Evolutionary conservation across 2,113 vertebrate species (phyloP).

Genomic region (Corythornis madagascariensis): DNA sequence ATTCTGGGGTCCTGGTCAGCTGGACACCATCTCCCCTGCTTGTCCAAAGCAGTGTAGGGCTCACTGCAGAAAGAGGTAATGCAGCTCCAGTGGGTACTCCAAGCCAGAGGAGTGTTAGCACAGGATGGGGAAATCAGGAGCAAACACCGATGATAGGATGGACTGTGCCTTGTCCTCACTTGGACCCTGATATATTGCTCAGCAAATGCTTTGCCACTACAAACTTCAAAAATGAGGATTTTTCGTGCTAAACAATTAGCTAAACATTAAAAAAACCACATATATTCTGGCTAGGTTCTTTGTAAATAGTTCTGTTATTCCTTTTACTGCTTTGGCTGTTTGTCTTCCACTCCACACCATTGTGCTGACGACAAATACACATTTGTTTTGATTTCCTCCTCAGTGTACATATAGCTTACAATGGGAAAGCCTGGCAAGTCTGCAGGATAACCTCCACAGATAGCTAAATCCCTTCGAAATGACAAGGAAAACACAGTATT

Average conservation of each 20-base stretch:
- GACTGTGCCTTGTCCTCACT: background rate
- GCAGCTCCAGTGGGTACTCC: accelerated
- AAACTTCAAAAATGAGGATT: background rate
- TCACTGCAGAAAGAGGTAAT: background rate
- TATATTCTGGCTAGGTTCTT: background rate
- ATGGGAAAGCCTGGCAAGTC: conserved; percentile 65
- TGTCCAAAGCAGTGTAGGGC: background rate
- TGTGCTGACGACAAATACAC: conserved; percentile 53
- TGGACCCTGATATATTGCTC: accelerated
- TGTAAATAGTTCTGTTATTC: conserved; percentile 14
- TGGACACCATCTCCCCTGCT: background rate
- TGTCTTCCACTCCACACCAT: conserved; percentile 6
- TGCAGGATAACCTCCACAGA: conserved; percentile 72
- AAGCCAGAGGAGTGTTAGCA: background rate
- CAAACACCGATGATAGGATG: background rate
- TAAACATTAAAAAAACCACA: background rate
- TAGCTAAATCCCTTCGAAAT: conserved; percentile 63
- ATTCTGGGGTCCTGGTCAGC: background rate
- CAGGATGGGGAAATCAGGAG: background rate
- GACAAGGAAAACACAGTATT: conserved; percentile 28
- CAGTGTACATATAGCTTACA: conserved; percentile 46
- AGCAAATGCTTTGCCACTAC: background rate
- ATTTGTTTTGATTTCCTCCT: conserved; percentile 67
- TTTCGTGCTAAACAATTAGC: background rate
- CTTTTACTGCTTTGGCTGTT: conserved; percentile 37